Conservation (phyloP, 2,888 invertebrate species). For the Chrysolina oricalcia region DNA sequence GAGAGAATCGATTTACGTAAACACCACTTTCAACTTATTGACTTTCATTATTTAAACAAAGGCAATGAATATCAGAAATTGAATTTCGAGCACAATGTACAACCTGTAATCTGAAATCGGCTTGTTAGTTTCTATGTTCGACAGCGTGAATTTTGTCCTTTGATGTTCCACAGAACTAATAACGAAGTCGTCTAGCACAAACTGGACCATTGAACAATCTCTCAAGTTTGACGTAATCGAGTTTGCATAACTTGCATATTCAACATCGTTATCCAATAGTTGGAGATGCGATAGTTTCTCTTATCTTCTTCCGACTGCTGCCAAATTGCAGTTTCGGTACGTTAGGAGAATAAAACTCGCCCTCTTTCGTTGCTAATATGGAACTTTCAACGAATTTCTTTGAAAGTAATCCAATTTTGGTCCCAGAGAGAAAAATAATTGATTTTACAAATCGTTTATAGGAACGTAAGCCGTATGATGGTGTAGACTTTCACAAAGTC, state of each 20-base stretch:
- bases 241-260: slow-evolving; percentile 7
- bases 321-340: background rate
- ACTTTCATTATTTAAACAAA: background rate
- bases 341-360: background rate
- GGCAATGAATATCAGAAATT: background rate
- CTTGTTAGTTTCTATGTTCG: background rate
- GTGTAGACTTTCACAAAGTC: too few species aligned
- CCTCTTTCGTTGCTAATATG: background rate
- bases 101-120: background rate
- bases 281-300: background rate
- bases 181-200: slow-evolving; percentile 11
- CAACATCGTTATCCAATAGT: slow-evolving; percentile 13
- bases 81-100: background rate
- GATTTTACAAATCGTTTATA: too few species aligned
- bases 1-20: background rate
- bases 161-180: background rate
- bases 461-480: too few species aligned
- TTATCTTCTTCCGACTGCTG: background rate
- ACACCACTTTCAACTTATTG: background rate
- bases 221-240: slow-evolving; percentile 6
- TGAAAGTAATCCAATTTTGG: too few species aligned
- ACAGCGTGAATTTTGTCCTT: slow-evolving; percentile 8
- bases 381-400: background rate
- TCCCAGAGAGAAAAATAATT: too few species aligned
- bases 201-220: slow-evolving; percentile 3